These are phyloP conservation scores for Idaea dimidiata DNA, from an alignment of 2,888 invertebrate genomes.

Conservation along the genomic window DNA sequence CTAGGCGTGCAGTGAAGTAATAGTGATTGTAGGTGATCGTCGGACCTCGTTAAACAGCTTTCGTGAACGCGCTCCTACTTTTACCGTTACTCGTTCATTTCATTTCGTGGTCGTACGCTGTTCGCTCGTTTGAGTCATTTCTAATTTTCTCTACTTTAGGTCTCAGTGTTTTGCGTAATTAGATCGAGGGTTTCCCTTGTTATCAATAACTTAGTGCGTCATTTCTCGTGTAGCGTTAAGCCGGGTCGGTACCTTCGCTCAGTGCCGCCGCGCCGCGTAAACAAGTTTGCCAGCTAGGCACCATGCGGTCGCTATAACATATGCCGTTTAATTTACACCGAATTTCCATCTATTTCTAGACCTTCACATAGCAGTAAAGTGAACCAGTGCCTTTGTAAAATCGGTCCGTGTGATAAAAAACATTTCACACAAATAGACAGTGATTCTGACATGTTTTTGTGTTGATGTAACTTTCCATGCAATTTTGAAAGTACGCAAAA, in stretches of 20 bases:
- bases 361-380: conserved; percentile 33
- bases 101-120: conserved; percentile 64
- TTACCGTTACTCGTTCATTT: conserved; percentile 80
- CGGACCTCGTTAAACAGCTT: conserved; percentile 70
- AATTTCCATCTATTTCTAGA: conserved; percentile 39
- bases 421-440: conserved; percentile 31
- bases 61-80: conserved; percentile 72
- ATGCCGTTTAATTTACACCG: conserved; percentile 51
- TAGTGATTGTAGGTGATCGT: conserved; percentile 49
- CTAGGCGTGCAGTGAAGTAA: conserved; percentile 64
- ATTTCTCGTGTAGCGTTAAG: conserved; percentile 31
- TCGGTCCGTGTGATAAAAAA: conserved; percentile 35
- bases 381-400: conserved; percentile 37
- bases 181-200: conserved; percentile 50
- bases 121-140: conserved; percentile 51
- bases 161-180: conserved; percentile 40
- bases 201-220: conserved; percentile 38
- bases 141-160: conserved; percentile 32
- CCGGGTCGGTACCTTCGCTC: conserved; percentile 36
- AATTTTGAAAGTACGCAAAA: conserved; percentile 48
- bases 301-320: conserved; percentile 75
- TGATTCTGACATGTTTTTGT: conserved; percentile 42
- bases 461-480: conserved; percentile 53
- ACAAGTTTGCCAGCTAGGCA: conserved; percentile 76
- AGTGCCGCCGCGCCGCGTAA: conserved; percentile 51